Conservation (phyloP, 2,113 vertebrate genomes). For the Orcinus orca region DNA sequence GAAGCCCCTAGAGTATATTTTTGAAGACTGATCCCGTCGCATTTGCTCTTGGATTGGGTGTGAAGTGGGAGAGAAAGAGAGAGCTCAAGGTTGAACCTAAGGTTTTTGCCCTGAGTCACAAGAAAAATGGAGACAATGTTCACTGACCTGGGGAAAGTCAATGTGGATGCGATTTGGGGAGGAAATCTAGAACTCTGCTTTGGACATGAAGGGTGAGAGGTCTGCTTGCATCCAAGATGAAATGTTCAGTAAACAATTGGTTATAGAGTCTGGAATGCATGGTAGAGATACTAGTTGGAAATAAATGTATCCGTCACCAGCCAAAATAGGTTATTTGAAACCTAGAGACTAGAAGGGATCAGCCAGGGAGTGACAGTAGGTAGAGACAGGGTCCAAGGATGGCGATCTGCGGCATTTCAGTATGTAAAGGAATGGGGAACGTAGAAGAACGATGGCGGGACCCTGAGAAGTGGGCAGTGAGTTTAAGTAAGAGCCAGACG, state of each 20-base stretch:
- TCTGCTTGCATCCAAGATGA: neutral
- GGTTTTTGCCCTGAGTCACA: neutral
- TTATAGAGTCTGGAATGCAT: no score
- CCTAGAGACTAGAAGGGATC: no score
- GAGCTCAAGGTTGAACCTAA: neutral
- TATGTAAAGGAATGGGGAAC: rapidly evolving
- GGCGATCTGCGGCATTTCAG: neutral
- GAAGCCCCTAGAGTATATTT: neutral
- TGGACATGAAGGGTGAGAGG: neutral
- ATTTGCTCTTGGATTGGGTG: neutral
- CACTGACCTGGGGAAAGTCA: rapidly evolving
- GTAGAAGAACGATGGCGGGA: rapidly evolving
- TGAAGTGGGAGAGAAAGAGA: neutral
- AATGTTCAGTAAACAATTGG: neutral
- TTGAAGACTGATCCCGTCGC: neutral
- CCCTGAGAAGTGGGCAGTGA: no score
- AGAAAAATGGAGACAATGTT: no score
- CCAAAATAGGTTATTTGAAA: neutral
- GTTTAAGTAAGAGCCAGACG: neutral
- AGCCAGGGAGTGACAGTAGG: no score
- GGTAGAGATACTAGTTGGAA: neutral
- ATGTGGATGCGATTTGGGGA: neutral
- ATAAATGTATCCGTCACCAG: neutral
- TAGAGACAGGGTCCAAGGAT: no score
- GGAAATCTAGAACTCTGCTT: neutral